phyloP scores from a whole-genome alignment of 2,888 invertebrate species.

The Stenurella melanura region DNA sequence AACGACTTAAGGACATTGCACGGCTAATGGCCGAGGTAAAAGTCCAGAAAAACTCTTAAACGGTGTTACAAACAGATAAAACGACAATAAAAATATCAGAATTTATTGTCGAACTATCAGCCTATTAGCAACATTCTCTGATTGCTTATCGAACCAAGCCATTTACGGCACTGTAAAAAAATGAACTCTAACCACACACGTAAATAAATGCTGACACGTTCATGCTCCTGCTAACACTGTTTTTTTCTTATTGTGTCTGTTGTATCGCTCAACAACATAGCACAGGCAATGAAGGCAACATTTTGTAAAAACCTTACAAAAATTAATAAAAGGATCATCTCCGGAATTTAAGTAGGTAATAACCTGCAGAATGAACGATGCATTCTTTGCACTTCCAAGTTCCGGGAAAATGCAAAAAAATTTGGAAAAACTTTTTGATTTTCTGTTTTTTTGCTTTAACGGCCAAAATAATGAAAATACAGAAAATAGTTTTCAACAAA shows the following conservation, averaged over 20 bases:
- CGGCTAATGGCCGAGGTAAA: not conserved
- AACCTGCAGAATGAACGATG: no score
- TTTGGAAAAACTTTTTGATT: no score
- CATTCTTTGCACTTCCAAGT: no score
- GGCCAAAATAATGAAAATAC: no score
- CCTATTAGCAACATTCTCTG: not conserved
- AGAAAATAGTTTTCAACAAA: no score
- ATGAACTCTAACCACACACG: not conserved
- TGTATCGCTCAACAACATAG: not conserved
- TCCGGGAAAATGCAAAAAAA: no score
- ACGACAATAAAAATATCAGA: not conserved
- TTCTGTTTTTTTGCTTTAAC: no score
- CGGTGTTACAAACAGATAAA: not conserved
- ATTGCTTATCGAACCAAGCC: not conserved
- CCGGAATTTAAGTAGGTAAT: no score
- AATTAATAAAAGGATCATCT: no score
- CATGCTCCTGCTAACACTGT: slow-evolving; percentile 14
- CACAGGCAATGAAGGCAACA: no score
- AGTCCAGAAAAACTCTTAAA: not conserved
- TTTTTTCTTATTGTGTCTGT: not conserved
- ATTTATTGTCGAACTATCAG: not conserved
- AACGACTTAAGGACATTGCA: not conserved
- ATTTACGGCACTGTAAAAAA: not conserved
- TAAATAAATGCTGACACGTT: not conserved
- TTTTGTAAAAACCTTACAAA: no score